A percentile compares a stretch with the other conserved stretches of the same genome.
phyloP scores from a whole-genome alignment of 2,888 invertebrate species.

The Cryptophagus acutangulus region DNA sequence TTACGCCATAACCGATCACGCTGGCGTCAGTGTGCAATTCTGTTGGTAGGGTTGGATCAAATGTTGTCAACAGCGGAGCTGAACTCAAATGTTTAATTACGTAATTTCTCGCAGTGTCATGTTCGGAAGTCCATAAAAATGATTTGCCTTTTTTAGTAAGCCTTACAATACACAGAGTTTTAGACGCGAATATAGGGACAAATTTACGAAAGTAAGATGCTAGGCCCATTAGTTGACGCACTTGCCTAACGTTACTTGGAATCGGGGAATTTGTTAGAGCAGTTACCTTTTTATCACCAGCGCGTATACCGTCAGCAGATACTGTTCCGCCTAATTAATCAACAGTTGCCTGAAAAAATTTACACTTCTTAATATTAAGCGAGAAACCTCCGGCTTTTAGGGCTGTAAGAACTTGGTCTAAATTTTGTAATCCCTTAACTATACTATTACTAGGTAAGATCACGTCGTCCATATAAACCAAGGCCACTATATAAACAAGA shows the following conservation, averaged over 20 bases:
- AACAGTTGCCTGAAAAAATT: slow-evolving; percentile 22
- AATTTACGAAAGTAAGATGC: slow-evolving; percentile 35
- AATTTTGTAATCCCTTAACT: no score
- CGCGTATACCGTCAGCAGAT: slow-evolving; percentile 26
- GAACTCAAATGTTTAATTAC: slow-evolving; percentile 10
- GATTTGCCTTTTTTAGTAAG: slow-evolving; percentile 4
- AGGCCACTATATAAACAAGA: no score
- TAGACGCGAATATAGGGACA: no score
- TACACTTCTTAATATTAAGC: no score
- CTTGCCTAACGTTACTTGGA: slow-evolving; percentile 27
- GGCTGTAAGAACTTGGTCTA: no score
- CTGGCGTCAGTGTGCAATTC: no score
- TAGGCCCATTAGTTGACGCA: slow-evolving; percentile 34
- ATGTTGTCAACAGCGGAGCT: slow-evolving; percentile 11
- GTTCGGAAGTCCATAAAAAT: slow-evolving; percentile 5
- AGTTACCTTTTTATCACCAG: slow-evolving; percentile 27
- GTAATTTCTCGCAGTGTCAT: slow-evolving; percentile 8
- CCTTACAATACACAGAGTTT: slow-evolving; percentile 5
- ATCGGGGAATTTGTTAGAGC: slow-evolving; percentile 25
- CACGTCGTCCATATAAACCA: no score
- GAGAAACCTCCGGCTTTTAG: no score
- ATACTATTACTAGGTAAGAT: no score
- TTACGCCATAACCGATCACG: no score
- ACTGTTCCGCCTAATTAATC: slow-evolving; percentile 32
- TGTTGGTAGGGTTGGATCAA: slow-evolving; percentile 13